These are phyloP conservation scores for Zophobas atratus DNA, from an alignment of 1,140 invertebrate genomes.

Conservation along the genomic window DNA sequence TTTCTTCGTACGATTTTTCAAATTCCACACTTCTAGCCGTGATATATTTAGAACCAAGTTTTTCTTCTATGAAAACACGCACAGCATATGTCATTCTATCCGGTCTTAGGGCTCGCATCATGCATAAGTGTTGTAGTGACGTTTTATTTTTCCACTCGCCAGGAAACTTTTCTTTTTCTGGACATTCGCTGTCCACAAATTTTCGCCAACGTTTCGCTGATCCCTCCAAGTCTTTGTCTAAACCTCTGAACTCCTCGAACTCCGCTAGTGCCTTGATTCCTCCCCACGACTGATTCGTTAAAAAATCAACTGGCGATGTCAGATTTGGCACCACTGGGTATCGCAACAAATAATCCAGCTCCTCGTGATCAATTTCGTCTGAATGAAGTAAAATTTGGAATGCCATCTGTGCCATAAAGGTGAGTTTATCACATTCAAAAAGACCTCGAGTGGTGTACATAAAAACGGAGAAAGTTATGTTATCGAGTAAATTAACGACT, in stretches of 20 bases:
- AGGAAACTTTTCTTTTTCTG: constrained; percentile 94
- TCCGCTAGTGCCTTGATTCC: constrained; percentile 86
- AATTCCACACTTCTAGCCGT: constrained; percentile 86
- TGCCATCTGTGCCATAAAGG: constrained; percentile 91
- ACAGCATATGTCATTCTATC: constrained; percentile 91
- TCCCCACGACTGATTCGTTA: constrained; percentile 89
- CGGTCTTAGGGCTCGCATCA: constrained; percentile 90
- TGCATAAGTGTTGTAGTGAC: constrained; percentile 90
- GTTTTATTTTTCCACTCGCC: constrained; percentile 97
- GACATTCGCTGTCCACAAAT: constrained; percentile 91
- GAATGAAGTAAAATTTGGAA: constrained; percentile 78
- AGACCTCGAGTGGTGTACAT: constrained; percentile 92
- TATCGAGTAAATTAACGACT: constrained; percentile 87
- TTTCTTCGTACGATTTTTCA: constrained; percentile 90
- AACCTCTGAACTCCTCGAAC: constrained; percentile 86
- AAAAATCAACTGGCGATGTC: constrained; percentile 86
- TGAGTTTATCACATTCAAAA: constrained; percentile 95
- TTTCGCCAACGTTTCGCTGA: constrained; percentile 91
- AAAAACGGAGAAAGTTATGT: constrained; percentile 90
- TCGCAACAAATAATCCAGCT: constrained; percentile 91
- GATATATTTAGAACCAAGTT: constrained; percentile 87
- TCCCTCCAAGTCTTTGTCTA: constrained; percentile 95
- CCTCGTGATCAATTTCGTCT: constrained; percentile 79
- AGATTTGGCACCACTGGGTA: constrained; percentile 80
- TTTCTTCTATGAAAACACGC: constrained; percentile 87